Evolutionary conservation across 1,140 invertebrate species (phyloP).

Genomic region (Planococcus citri): DNA sequence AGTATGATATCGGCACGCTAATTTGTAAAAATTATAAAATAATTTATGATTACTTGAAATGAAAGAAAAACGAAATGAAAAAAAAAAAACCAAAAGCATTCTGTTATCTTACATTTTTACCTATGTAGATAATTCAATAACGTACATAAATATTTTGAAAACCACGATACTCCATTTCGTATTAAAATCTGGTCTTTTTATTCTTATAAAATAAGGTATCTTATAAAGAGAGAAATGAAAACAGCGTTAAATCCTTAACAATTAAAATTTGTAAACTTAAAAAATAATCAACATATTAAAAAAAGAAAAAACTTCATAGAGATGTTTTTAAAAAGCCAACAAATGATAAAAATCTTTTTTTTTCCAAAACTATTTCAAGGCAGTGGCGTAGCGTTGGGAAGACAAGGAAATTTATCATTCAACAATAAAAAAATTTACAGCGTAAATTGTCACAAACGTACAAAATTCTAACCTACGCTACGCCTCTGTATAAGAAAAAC

Average conservation of each 20-base stretch:
- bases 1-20: neutral
- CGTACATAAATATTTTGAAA: neutral
- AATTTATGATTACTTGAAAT: no score
- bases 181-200: neutral
- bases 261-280: conserved; percentile 14
- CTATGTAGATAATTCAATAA: no score
- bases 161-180: neutral
- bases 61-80: neutral
- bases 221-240: neutral
- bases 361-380: neutral
- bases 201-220: neutral
- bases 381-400: conserved; percentile 15
- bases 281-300: conserved; percentile 14
- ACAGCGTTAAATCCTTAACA: conserved; percentile 13
- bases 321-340: neutral
- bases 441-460: neutral
- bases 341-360: conserved; percentile 11
- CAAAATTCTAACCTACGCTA: conserved; percentile 11
- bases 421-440: neutral
- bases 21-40: neutral
- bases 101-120: no score
- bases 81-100: neutral
- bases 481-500: conserved; percentile 11
- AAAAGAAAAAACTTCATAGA: conserved; percentile 9
- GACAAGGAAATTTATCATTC: neutral